Evolutionary conservation across 1,140 invertebrate species (phyloP).

Genomic region (Lanistes nyassanus): DNA sequence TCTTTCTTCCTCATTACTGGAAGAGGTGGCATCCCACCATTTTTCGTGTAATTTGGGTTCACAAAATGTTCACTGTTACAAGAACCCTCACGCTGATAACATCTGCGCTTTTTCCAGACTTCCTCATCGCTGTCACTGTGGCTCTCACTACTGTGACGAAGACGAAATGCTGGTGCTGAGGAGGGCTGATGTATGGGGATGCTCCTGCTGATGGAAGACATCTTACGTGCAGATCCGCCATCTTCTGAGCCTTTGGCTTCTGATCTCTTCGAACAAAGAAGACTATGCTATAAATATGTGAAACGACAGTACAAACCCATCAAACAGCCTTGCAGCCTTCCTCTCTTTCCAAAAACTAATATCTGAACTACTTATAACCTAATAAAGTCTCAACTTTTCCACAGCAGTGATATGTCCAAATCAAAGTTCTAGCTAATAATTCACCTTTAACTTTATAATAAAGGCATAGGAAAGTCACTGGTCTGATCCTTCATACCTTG

Average conservation of each 20-base stretch:
- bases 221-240: neutral
- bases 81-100: neutral
- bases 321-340: no score
- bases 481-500: no score
- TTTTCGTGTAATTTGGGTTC: slow-evolving; percentile 18
- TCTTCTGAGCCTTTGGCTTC: neutral
- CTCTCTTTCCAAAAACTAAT: no score
- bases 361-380: no score
- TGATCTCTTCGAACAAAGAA: neutral
- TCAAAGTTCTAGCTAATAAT: no score
- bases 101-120: neutral
- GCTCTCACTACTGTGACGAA: neutral
- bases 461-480: no score
- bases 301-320: neutral
- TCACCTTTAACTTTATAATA: no score
- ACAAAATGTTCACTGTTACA: slow-evolving; percentile 2
- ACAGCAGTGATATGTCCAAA: no score
- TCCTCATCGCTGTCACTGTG: slow-evolving; percentile 5
- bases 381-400: no score
- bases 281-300: neutral
- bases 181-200: neutral
- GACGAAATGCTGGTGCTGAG: neutral
- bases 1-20: slow-evolving; percentile 40
- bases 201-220: slow-evolving; percentile 13
- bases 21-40: slow-evolving; percentile 4